Conservation (phyloP, 2,113 vertebrate species). For the Lates calcarifer region DNA sequence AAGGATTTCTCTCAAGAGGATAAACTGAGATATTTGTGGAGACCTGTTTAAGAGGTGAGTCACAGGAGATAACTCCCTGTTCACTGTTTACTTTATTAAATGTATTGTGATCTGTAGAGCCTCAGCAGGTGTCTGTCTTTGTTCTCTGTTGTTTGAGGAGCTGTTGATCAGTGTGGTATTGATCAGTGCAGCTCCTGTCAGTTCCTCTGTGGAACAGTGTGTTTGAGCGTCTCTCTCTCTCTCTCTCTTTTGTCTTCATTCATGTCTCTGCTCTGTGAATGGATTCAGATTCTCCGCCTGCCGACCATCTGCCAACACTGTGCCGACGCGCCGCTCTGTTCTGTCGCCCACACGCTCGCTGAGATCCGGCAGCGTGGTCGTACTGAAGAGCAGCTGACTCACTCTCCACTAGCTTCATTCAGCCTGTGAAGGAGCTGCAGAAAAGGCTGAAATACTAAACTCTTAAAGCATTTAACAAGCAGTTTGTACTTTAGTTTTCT, state of each 20-base stretch:
- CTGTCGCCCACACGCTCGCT: slow-evolving; percentile 36
- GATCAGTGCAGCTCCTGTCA: not conserved
- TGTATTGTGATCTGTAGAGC: not conserved
- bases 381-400: slow-evolving; percentile 34
- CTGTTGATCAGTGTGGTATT: not conserved
- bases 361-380: slow-evolving; percentile 60
- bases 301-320: slow-evolving; percentile 43
- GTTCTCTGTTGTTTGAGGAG: not conserved
- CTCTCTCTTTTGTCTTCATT: slow-evolving; percentile 21
- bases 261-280: slow-evolving; percentile 45
- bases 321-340: not conserved
- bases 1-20: no score
- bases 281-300: slow-evolving; percentile 29
- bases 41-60: not conserved
- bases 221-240: not conserved
- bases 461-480: no score
- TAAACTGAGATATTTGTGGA: no score
- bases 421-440: not conserved
- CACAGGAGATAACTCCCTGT: no score
- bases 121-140: not conserved
- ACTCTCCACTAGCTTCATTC: slow-evolving; percentile 14
- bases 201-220: no score
- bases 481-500: no score
- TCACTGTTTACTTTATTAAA: no score
- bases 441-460: not conserved